Base-by-base conservation (phyloP, 92 coral and sea anemone species). In the Zoanthus solanderi region DNA sequence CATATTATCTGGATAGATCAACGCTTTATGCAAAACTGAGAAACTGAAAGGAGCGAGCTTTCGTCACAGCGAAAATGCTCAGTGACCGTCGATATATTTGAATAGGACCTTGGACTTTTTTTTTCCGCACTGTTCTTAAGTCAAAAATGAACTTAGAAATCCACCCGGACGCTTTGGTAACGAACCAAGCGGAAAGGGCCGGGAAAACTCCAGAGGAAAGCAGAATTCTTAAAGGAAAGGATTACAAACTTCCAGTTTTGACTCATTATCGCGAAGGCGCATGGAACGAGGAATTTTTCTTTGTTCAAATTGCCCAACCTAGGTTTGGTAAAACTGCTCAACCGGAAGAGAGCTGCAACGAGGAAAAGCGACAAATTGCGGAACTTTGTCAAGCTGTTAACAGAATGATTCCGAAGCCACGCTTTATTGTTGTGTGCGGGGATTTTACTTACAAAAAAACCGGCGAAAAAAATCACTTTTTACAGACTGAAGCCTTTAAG, bases 161-260 rank as follows among this genome's bases (percentile, higher is more conserved):
- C 75, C 98, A 94, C 71, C 96, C 98, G 18, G 98, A 93, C 78
- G 98, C 98, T 10, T 86, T 95, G 87, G 96, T 92, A 14, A 75
- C 89, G 61, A 95, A 95, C 76, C 98, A 95, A 87, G 96, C 98
- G 0, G 90, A 91, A 31, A 89, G 84, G 60, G 98, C 98, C 16
- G 98, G 96, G 1, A 95, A 90, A 67, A 95, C 98, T 6, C 98
- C 98, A 0, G 98, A 95, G 60, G 98, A 95, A 84, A 90, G 96
- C 65, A 91, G 89, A 48, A 91, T 95, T 83, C 92, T 95, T 45
- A 91, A 85, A 78, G 96, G 96, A 9, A 90, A 91, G 75, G 94
- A 95, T 94, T 89, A 56, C 81, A 95, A 95, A 75, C 87, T 95
- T 52, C 98, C 96, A 10, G 92, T 94, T 56, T 76, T 95, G 85